A percentile compares a stretch with the other conserved stretches of the same genome.
phyloP scores from a whole-genome alignment of 2,888 invertebrate species.

The Heliconius hortense region DNA sequence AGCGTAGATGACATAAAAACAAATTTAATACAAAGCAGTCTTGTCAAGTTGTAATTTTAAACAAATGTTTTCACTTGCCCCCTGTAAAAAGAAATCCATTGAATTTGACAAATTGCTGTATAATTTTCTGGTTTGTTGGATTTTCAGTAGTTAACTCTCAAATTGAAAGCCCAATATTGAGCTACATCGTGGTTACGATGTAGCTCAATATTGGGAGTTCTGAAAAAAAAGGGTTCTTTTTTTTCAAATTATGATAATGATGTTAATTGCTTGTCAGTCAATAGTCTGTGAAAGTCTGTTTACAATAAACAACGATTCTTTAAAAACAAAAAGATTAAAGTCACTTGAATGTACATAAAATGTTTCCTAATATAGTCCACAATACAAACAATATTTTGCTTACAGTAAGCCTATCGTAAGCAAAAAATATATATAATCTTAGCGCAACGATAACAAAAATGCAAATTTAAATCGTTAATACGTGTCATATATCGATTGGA shows the following conservation, averaged over 20 bases:
- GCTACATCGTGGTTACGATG: not conserved
- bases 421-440: not conserved
- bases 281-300: not conserved
- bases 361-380: too few species aligned
- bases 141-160: not conserved
- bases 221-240: too few species aligned
- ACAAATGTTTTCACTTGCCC: slow-evolving; percentile 3
- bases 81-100: slow-evolving; percentile 1
- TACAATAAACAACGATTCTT: too few species aligned
- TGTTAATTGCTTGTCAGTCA: not conserved
- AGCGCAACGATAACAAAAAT: not conserved
- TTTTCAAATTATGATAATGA: slow-evolving; percentile 1
- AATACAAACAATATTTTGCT: too few species aligned
- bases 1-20: not conserved
- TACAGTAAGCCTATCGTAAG: too few species aligned
- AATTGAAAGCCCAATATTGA: slow-evolving; percentile 1
- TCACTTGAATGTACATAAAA: too few species aligned
- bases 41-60: slow-evolving; percentile 9
- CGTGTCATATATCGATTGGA: slow-evolving; percentile 29
- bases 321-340: too few species aligned
- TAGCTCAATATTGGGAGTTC: too few species aligned
- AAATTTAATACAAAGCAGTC: slow-evolving; percentile 11
- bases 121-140: not conserved
- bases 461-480: not conserved
- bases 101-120: not conserved